These are phyloP conservation scores for Brachionus sp. DNA, from an alignment of 1,140 invertebrate species.

Conservation along the genomic window DNA sequence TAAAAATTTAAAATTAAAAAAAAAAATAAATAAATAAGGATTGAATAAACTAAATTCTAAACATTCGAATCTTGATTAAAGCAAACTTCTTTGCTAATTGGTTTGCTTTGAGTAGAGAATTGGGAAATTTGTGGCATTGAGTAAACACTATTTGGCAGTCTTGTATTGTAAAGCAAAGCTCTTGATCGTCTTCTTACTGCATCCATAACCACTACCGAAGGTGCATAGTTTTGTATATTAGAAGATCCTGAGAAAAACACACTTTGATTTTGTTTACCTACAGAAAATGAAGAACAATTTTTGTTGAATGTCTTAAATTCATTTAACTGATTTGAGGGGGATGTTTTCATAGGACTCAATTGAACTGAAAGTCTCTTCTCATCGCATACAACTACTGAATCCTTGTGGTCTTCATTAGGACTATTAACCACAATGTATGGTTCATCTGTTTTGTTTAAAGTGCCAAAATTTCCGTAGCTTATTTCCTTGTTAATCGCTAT, in stretches of 20 bases:
- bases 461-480: not conserved
- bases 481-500: not conserved
- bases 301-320: not conserved
- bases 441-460: not conserved
- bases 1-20: not conserved
- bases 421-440: constrained; percentile 10
- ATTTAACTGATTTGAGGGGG: not conserved
- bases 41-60: not conserved
- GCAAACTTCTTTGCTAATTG: not conserved
- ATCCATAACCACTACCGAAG: constrained; percentile 25
- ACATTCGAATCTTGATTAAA: constrained; percentile 22
- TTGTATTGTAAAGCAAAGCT: constrained; percentile 23
- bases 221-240: not conserved
- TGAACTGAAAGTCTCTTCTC: constrained; percentile 31
- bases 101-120: not conserved
- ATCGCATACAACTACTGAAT: not conserved
- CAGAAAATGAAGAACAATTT: not conserved
- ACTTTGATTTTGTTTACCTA: not conserved
- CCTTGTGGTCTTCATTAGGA: not conserved
- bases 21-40: not conserved
- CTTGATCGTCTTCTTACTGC: constrained; percentile 35
- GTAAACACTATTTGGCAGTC: constrained; percentile 18
- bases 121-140: constrained; percentile 45
- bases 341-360: not conserved
- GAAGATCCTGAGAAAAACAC: not conserved